Base-by-base conservation (phyloP, 2,797 vertebrate genomes). In the Bufotes viridis region DNA sequence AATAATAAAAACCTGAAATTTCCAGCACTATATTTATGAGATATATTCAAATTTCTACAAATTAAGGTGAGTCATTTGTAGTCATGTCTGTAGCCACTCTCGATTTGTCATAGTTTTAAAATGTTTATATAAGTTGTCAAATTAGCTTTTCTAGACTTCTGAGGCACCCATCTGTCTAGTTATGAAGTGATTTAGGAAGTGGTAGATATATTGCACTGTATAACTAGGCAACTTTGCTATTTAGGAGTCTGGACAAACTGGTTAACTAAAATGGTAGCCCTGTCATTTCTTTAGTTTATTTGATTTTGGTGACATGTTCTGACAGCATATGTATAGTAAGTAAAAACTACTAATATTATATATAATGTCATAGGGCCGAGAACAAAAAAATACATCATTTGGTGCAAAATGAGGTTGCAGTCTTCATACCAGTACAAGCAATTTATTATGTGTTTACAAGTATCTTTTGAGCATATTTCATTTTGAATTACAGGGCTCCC, bases 401-500 rank as follows among this genome's bases (percentile, higher is more conserved):
- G 92, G 93, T 93, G n/a, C 92, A 90, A 95, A 93, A 94, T 93
- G 94, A 95, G 95, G 95, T 95, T 95, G 94, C 94, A 94, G 90
- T 92, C 93, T 94, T 90, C 92, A 92, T 94, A 94, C 92, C 85
- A 90, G 92, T 91, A 84, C 79, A 88, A 90, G 89, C 94, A 95
- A 95, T 96, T 96, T 96, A 96, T 94, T 94, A 94, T 93, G 93
- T 94, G 93, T 93, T 92, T 93, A 94, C 93, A 91, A 92, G 93
- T 93, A 94, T 94, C 93, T 94, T 93, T 91, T 86, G 93, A 92
- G 93, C 92, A 93, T 96, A 96, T 95, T 95, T 96, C 94, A 95
- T 95, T 92, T 95, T 96, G 95, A 96, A 94, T 95, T 96, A 96
- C 94, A 92, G 94, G 93, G 93, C 91, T 93, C 93, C 92, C 94